Base-by-base conservation (phyloP, 2,113 vertebrate genomes). In the Channa maculata region DNA sequence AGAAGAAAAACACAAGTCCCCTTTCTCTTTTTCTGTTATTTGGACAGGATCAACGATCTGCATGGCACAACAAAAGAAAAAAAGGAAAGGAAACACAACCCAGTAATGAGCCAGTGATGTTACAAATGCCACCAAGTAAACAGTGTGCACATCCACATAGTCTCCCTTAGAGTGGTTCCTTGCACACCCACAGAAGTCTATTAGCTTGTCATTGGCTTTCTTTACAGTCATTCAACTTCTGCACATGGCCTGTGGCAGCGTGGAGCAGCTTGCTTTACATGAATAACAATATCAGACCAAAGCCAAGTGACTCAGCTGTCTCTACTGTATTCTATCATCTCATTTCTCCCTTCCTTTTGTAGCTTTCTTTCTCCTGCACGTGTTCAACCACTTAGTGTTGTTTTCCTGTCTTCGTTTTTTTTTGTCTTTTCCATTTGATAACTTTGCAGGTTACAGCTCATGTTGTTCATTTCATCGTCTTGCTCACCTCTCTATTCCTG, bases 251-350 rank as follows among this genome's bases (percentile, higher is more conserved):
- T 11, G 48, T 85, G 87, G 86, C 89, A 68, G 77, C 65, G 67
- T 62, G 66, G 74, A 82, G 82, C 86, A 82, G 86, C 84, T 84
- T 79, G 85, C 86, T 83, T 61, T 82, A 84, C 86, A 90, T 87
- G 89, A 89, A 91, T 87, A 89, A 92, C 90, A 91, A 88, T 83
- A 85, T 89, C 88, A 80, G 88, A 91, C 88, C 88, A 90, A 90
- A 88, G 76, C 82, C 66, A 68, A 83, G 85, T 92, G 91, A 93
- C 91, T 93, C 89, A 92, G 88, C 90, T 76, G 84, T 80, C 90
- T 91, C 77, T 80, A 84, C 85, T 90, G 88, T 91, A 91, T 85
- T 82, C 77, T 77, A 80, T 81, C 75, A 76, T 77, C 79, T 77
- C 59, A 76, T 81, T 46, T 53, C 49, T 43, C 70, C 61, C 15